Evolutionary conservation across 92 coral and sea anemone species (phyloP).

Genomic region (Actinernus sp.): DNA sequence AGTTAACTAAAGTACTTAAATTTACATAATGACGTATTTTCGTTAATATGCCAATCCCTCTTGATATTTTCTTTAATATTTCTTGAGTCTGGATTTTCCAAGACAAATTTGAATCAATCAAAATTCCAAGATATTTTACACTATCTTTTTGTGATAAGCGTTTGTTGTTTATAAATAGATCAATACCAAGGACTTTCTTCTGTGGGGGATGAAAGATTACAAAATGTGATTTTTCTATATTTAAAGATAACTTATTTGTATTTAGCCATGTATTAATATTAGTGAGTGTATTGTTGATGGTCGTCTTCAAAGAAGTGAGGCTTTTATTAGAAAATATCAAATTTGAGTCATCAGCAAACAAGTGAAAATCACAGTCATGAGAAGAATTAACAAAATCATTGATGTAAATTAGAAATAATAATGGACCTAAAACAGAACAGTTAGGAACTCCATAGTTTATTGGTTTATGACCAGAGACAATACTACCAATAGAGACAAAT

Average conservation of each 20-base stretch:
- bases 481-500: slow-evolving; percentile 45
- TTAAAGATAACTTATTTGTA: slow-evolving; percentile 47
- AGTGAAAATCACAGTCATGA: too few species aligned
- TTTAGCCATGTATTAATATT: slow-evolving; percentile 29
- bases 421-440: too few species aligned
- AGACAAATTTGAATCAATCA: slow-evolving; percentile 36
- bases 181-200: slow-evolving; percentile 1
- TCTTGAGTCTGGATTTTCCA: slow-evolving; percentile 46
- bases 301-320: too few species aligned
- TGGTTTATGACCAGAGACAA: slow-evolving; percentile 19
- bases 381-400: too few species aligned
- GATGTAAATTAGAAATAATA: too few species aligned
- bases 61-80: slow-evolving; percentile 32
- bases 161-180: slow-evolving; percentile 17
- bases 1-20: slow-evolving; percentile 13
- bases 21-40: slow-evolving; percentile 54
- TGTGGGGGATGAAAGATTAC: slow-evolving; percentile 42
- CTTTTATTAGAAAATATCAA: too few species aligned
- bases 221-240: slow-evolving; percentile 36
- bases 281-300: too few species aligned
- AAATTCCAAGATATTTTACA: too few species aligned
- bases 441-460: slow-evolving; percentile 34
- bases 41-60: slow-evolving; percentile 43
- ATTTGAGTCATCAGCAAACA: too few species aligned
- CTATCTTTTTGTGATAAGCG: too few species aligned